Conservation (phyloP, 2,113 vertebrate genomes). For the Okapia johnstoni region DNA sequence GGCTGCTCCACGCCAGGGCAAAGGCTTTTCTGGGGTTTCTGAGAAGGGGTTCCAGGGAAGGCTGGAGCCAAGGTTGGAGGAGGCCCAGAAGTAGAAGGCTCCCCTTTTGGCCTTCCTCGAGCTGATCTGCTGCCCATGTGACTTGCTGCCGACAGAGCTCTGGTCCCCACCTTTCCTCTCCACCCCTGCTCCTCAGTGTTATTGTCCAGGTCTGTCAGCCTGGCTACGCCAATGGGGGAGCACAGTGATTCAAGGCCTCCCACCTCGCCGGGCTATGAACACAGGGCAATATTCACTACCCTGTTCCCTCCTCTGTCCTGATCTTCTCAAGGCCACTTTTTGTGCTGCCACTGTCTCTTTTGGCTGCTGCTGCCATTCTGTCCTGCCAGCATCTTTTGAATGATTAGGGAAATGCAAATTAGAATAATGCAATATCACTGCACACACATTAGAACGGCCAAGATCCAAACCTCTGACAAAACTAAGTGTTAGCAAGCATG, state of each 20-base stretch:
- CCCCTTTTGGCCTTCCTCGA: background rate
- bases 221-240: background rate
- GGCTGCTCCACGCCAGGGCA: background rate
- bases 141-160: background rate
- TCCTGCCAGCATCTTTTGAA: background rate
- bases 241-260: background rate
- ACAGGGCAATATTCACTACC: background rate
- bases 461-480: background rate
- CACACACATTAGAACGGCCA: background rate
- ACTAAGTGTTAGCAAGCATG: background rate
- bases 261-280: rapidly evolving
- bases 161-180: background rate
- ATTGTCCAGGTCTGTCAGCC: background rate
- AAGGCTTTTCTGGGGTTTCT: background rate
- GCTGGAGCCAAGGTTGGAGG: background rate
- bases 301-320: background rate
- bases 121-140: background rate
- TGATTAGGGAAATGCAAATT: background rate
- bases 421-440: background rate
- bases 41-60: background rate
- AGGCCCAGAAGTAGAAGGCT: background rate
- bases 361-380: background rate
- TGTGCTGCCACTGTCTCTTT: background rate
- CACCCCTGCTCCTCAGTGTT: rapidly evolving
- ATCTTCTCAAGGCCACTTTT: background rate